Percentiles rank a stretch among this genome's conserved stretches.
These are phyloP conservation scores for Epizoanthus illoricatus DNA, from an alignment of 92 coral and sea anemone species.

Conservation along the genomic window DNA sequence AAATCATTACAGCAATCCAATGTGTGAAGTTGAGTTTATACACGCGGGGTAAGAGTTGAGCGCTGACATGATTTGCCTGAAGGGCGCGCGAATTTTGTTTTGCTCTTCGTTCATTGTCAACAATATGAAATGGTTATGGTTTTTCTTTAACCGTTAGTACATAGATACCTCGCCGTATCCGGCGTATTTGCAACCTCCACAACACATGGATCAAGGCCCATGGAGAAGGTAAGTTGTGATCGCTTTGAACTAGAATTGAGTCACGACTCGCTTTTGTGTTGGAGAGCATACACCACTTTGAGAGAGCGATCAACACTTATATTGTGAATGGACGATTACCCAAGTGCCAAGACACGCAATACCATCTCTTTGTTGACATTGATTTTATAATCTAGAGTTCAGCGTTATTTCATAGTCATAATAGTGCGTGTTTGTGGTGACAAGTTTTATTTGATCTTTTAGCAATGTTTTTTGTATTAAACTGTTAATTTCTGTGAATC, in stretches of 20 bases:
- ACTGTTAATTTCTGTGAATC: background rate
- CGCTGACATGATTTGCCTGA: slow-evolving; percentile 13
- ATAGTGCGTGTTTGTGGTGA: background rate
- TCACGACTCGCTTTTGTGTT: background rate
- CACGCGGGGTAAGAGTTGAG: slow-evolving; percentile 15
- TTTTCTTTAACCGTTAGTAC: slow-evolving; percentile 70
- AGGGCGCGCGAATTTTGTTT: slow-evolving; percentile 43
- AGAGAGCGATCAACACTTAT: background rate
- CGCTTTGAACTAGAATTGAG: background rate
- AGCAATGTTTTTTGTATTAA: background rate
- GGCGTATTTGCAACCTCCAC: slow-evolving; percentile 75
- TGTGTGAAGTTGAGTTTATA: slow-evolving; percentile 12
- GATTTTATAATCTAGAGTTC: slow-evolving; percentile 8
- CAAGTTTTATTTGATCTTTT: slow-evolving; percentile 9
- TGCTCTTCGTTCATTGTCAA: slow-evolving; percentile 14
- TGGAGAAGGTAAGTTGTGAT: slow-evolving; percentile 64
- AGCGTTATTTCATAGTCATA: background rate
- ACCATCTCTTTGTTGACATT: slow-evolving; percentile 9
- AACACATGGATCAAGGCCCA: slow-evolving; percentile 68
- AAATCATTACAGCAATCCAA: slow-evolving; percentile 3
- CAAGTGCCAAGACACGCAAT: slow-evolving; percentile 32
- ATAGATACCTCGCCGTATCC: slow-evolving; percentile 85
- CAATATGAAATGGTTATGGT: slow-evolving; percentile 8
- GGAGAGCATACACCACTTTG: background rate
- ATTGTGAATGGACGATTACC: slow-evolving; percentile 14